Conservation (phyloP, 2,888 invertebrate genomes). For the Standfussiana lucernea region DNA sequence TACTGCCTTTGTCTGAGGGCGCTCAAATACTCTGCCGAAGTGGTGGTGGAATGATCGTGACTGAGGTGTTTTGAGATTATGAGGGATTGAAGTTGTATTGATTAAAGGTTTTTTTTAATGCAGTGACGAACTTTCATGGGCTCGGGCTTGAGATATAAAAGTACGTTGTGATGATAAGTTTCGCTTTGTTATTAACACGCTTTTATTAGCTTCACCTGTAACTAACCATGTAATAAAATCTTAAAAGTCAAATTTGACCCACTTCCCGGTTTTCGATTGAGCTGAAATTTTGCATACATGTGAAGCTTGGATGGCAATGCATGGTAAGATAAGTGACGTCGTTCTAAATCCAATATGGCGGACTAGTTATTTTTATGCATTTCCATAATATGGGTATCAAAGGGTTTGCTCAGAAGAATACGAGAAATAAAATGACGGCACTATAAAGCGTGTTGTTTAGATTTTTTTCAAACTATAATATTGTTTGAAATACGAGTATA, state of each 20-base stretch:
- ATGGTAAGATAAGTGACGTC: too few relatives aligned
- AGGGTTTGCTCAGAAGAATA: too few relatives aligned
- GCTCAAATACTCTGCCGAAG: constrained; percentile 38
- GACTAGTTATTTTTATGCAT: background rate
- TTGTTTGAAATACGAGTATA: background rate
- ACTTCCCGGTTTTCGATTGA: background rate
- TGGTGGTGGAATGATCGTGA: constrained; percentile 8
- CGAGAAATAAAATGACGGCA: too few relatives aligned
- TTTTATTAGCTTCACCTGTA: background rate
- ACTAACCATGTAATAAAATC: background rate
- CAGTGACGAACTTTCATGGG: background rate
- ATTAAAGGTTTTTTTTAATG: background rate
- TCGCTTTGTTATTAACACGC: background rate
- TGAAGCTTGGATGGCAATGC: background rate
- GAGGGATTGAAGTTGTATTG: background rate
- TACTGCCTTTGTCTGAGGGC: constrained; percentile 58
- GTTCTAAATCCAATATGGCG: too few relatives aligned
- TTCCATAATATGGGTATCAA: background rate
- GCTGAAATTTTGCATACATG: background rate
- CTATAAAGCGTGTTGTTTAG: too few relatives aligned
- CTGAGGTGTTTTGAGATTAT: constrained; percentile 6
- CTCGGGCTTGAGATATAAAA: background rate
- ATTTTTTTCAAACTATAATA: too few relatives aligned
- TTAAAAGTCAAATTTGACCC: background rate
- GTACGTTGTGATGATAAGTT: background rate